A percentile compares a stretch with the other conserved stretches of the same genome.
Conservation (phyloP, 2,888 invertebrate species). For the Amorpha juglandis region DNA sequence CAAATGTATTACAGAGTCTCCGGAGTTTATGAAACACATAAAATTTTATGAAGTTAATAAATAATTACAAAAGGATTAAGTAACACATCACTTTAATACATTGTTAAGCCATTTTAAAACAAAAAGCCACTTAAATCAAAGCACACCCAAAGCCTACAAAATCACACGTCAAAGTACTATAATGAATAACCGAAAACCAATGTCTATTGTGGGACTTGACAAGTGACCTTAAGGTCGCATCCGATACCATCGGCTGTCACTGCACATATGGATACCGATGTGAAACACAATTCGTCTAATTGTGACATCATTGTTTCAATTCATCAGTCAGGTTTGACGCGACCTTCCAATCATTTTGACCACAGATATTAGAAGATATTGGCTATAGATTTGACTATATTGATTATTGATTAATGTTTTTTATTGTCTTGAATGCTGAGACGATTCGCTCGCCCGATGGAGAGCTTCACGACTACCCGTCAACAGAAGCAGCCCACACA, state of each 20-base stretch:
- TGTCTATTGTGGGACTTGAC: neutral
- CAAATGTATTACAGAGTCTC: too few species aligned
- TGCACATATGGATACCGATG: slow-evolving; percentile 49
- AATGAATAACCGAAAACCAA: slow-evolving; percentile 15
- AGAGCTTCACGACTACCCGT: too few species aligned
- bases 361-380: slow-evolving; percentile 4
- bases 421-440: too few species aligned
- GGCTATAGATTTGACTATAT: neutral
- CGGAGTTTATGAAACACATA: too few species aligned
- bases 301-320: slow-evolving; percentile 79
- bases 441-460: too few species aligned
- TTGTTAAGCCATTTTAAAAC: neutral
- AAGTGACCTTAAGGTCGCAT: slow-evolving; percentile 28
- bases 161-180: slow-evolving; percentile 1
- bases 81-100: neutral
- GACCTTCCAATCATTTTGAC: slow-evolving; percentile 56
- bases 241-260: slow-evolving; percentile 63
- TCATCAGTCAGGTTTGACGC: slow-evolving; percentile 69
- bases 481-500: too few species aligned
- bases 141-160: neutral
- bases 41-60: too few species aligned
- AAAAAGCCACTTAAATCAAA: neutral
- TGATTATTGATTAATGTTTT: neutral
- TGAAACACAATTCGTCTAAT: slow-evolving; percentile 57
- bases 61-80: too few species aligned